Base-by-base conservation (phyloP, 2,797 vertebrate species). In the Phoeniculus purpureus region DNA sequence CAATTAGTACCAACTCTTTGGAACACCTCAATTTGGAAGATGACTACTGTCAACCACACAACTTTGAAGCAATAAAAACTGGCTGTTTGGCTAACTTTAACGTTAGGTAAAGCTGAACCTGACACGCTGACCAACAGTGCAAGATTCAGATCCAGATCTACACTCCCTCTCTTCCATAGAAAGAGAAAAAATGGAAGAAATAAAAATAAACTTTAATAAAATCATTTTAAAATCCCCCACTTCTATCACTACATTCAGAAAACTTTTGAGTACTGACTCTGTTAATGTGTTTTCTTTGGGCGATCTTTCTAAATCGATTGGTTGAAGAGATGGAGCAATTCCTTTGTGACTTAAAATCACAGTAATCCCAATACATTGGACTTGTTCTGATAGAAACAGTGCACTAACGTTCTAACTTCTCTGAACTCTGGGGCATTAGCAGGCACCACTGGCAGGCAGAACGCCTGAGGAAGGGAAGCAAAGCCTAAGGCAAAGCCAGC, bases 371-470 rank as follows among this genome's bases (percentile, higher is more conserved):
- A 5, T 7, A 7, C 70, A 27, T 3, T 43, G 43, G 43, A 43
- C 40, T 43, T 43, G 0, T 58, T 72, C 20, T 22, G 23, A 70
- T 2, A 0, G 16, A 43, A 40, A 31, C 26, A 7, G 1, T 3
- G 9, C 26, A n/a, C 1, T 2, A 2, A 22, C 12, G 6, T 2
- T 12, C 12, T n/a, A 48, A 32, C 14, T 47, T 18, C 9, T 48
- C 16, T 31, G 15, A 29, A 23, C 32, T 76, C 29, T 34, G 9
- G 3, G 8, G 26, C 48, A 52, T n/a, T 3, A 62, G 40, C 10
- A 45, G 72, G 51, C 6, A 3, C 7, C 0, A 1, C 50, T 27
- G 16, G 14, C 27, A 31, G 72, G 58, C 19, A 20, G 20, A 67
- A 55, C 8, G 32, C 43, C 32, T 7, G 6, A 54, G 22, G 3